Evolutionary conservation across 2,797 vertebrate species (phyloP).

Genomic region (Notoglanidium macrostoma): DNA sequence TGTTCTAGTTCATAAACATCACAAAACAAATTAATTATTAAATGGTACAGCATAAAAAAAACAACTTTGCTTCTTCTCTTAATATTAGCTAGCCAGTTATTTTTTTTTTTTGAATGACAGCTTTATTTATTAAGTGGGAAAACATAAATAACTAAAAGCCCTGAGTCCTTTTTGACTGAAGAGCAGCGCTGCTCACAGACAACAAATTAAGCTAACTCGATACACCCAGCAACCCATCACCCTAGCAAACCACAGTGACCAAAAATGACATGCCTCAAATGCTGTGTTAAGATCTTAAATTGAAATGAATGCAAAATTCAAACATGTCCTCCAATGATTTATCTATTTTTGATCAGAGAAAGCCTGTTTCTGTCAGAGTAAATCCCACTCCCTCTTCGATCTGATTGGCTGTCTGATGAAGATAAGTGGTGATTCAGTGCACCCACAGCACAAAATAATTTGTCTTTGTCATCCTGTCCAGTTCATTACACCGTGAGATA

Average conservation of each 20-base stretch:
- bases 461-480: conserved; percentile 36
- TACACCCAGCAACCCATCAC: not conserved
- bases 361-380: conserved; percentile 27
- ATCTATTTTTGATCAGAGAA: conserved; percentile 38
- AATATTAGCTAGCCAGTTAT: not conserved
- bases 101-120: not conserved
- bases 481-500: conserved; percentile 19
- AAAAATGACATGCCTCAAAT: conserved; percentile 22
- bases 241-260: conserved; percentile 12
- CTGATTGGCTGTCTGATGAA: conserved; percentile 38
- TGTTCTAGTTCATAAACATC: not conserved
- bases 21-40: not conserved
- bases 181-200: not conserved
- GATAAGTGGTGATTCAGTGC: conserved; percentile 36
- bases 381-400: conserved; percentile 31
- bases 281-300: conserved; percentile 31
- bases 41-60: not conserved
- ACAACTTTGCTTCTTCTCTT: not conserved
- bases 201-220: conserved; percentile 11
- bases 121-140: conserved; percentile 6
- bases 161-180: not conserved
- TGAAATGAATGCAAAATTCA: conserved; percentile 28
- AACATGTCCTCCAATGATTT: conserved; percentile 30
- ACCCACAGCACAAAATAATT: conserved; percentile 33
- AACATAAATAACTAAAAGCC: not conserved